Percentiles rank a stretch among this genome's conserved stretches.
phyloP scores from a whole-genome alignment of 2,113 vertebrate species.

The Caranx melampygus region DNA sequence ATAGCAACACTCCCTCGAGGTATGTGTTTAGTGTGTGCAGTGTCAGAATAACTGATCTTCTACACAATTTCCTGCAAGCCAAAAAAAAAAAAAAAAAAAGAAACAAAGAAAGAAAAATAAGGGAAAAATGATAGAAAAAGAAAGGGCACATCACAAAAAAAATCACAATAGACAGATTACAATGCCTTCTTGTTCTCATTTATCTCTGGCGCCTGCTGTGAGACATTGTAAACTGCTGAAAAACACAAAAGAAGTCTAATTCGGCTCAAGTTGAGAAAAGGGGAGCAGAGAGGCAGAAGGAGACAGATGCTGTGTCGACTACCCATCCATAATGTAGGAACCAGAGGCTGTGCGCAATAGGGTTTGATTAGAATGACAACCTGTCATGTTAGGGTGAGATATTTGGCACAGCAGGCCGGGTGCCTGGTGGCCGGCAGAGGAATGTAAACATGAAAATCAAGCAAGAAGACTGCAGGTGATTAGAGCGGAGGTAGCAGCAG shows the following conservation, averaged over 20 bases:
- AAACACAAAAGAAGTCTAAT: slow-evolving; percentile 50
- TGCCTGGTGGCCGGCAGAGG: slow-evolving; percentile 10
- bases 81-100: slow-evolving; percentile 21
- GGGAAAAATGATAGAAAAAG: slow-evolving; percentile 17
- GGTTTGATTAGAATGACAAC: slow-evolving; percentile 68
- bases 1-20: slow-evolving; percentile 71
- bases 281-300: slow-evolving; percentile 36
- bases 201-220: slow-evolving; percentile 48
- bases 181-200: slow-evolving; percentile 52
- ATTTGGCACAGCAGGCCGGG: slow-evolving; percentile 36
- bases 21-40: slow-evolving; percentile 61
- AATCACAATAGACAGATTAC: slow-evolving; percentile 58
- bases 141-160: slow-evolving; percentile 45
- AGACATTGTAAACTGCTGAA: slow-evolving; percentile 49
- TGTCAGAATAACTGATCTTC: slow-evolving; percentile 73
- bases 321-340: slow-evolving; percentile 74
- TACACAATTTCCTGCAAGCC: slow-evolving; percentile 57
- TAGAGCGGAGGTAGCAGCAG: background rate
- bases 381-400: slow-evolving; percentile 67
- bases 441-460: slow-evolving; percentile 42
- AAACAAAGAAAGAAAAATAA: slow-evolving; percentile 11
- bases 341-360: slow-evolving; percentile 52
- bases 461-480: slow-evolving; percentile 34
- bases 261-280: slow-evolving; percentile 46
- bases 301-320: slow-evolving; percentile 66